phyloP scores from a whole-genome alignment of 2,888 invertebrate species.

The Octonoba sinensis region DNA sequence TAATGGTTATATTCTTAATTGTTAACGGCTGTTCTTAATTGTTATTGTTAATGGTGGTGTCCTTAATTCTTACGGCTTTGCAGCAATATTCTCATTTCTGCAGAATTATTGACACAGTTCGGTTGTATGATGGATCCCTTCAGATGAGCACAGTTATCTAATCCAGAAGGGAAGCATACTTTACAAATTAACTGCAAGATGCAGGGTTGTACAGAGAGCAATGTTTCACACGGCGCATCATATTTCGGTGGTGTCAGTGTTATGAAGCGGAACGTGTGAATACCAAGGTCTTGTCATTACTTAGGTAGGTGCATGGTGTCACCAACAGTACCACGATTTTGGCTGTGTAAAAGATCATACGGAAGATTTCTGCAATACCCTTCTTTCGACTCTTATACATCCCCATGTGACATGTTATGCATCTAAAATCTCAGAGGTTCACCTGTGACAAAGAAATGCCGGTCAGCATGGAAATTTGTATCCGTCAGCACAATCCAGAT shows the following conservation, averaged over 20 bases:
- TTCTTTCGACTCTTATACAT: neutral
- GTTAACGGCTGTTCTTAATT: no score
- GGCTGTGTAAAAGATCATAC: slow-evolving; percentile 1
- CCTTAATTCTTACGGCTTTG: no score
- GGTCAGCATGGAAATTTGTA: no score
- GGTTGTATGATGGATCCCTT: no score
- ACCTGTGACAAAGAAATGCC: neutral
- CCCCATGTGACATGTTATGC: neutral
- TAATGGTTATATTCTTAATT: no score
- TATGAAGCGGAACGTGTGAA: slow-evolving; percentile 9
- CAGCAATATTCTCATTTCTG: neutral
- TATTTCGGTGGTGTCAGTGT: slow-evolving; percentile 7
- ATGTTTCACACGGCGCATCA: slow-evolving; percentile 4
- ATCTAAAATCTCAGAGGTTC: neutral
- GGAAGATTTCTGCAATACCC: neutral
- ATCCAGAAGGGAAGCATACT: neutral
- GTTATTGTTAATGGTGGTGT: no score
- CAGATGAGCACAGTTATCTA: neutral
- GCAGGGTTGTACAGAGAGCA: neutral
- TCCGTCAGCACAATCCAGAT: no score
- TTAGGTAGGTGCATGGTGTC: neutral
- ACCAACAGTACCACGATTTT: neutral
- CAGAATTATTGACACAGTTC: neutral
- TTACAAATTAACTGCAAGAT: neutral
- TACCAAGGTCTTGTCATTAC: neutral